Evolutionary conservation across 2,113 vertebrate species (phyloP).

Genomic region (Podarcis raffonei): DNA sequence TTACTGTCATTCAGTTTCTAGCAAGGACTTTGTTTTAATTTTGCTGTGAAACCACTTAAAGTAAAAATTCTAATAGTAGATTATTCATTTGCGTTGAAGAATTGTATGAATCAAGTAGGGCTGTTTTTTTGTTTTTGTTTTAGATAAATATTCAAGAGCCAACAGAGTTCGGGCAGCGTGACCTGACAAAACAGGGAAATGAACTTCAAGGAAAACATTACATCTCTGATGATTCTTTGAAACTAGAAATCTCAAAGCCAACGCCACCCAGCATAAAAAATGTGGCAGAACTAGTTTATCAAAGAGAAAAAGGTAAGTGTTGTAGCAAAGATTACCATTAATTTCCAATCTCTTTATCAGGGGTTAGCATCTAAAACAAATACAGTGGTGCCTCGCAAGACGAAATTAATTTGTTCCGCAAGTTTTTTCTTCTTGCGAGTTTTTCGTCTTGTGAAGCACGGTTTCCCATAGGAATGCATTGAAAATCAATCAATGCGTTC

Average conservation of each 20-base stretch:
- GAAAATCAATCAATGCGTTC: too few species aligned
- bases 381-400: too few species aligned
- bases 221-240: background rate
- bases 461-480: too few species aligned
- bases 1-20: background rate
- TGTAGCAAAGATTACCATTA: background rate
- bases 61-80: background rate
- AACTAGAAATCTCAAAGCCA: slow-evolving; percentile 20
- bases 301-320: slow-evolving; percentile 55
- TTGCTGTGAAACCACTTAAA: background rate
- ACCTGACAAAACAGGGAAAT: slow-evolving; percentile 18
- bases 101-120: background rate
- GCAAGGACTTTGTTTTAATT: background rate
- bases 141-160: slow-evolving; percentile 28
- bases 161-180: slow-evolving; percentile 18
- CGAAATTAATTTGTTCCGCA: too few species aligned
- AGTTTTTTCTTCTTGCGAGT: too few species aligned
- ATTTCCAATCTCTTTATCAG: background rate
- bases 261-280: slow-evolving; percentile 33
- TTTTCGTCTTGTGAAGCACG: too few species aligned
- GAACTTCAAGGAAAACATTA: background rate
- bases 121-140: background rate
- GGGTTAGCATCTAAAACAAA: background rate
- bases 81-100: background rate
- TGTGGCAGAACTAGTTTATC: slow-evolving; percentile 22